Conservation (phyloP, 2,888 invertebrate genomes). For the Watsonalla cultraria region DNA sequence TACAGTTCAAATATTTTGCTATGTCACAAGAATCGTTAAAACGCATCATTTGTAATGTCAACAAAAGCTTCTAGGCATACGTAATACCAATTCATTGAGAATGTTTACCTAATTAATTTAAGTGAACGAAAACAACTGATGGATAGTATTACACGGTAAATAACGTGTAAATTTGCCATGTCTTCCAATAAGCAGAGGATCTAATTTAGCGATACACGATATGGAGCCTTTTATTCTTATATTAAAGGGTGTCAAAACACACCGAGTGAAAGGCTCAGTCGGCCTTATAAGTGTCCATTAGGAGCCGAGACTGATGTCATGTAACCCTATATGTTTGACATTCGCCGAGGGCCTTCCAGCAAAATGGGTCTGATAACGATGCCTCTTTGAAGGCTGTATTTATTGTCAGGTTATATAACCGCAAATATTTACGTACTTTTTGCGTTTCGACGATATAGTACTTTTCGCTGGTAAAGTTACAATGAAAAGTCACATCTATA, state of each 20-base stretch:
- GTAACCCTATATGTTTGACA: constrained; percentile 71
- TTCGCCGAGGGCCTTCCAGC: constrained; percentile 43
- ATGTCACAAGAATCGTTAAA: too few species aligned
- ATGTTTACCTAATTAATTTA: background rate
- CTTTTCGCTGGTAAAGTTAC: too few species aligned
- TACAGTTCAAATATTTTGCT: too few species aligned
- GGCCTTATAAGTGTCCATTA: constrained; percentile 68
- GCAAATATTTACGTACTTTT: background rate
- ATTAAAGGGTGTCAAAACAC: constrained; percentile 51
- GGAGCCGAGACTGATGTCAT: constrained; percentile 52
- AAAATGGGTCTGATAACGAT: constrained; percentile 52
- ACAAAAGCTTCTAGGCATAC: too few species aligned
- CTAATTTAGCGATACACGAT: constrained; percentile 22
- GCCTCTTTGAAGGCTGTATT: constrained; percentile 40
- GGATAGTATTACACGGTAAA: background rate
- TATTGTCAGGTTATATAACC: constrained; percentile 12
- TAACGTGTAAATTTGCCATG: background rate
- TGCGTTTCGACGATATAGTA: too few species aligned
- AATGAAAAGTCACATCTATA: too few species aligned
- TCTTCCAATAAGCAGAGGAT: constrained; percentile 11
- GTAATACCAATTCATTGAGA: too few species aligned
- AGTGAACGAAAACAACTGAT: background rate
- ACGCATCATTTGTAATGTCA: too few species aligned
- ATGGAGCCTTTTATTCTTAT: constrained; percentile 31
- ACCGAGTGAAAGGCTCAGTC: constrained; percentile 45